These are phyloP conservation scores for Scaptomyza hsui DNA, from an alignment of 1,140 invertebrate species.

Conservation along the genomic window DNA sequence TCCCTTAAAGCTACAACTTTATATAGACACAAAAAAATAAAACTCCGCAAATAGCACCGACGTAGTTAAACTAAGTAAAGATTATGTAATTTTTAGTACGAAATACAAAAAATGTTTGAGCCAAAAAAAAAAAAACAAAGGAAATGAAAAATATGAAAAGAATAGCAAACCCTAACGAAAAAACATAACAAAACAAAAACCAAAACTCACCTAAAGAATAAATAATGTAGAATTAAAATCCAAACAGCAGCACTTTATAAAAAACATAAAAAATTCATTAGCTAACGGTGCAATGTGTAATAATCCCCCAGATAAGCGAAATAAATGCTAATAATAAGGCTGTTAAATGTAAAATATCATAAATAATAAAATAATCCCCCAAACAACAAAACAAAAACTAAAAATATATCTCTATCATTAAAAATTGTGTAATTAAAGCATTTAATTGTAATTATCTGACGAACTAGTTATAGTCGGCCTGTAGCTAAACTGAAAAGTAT, in stretches of 20 bases:
- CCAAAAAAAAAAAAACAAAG: slow-evolving; percentile 43
- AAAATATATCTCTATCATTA: slow-evolving; percentile 52
- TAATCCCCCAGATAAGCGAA: slow-evolving; percentile 64
- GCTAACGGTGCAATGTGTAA: slow-evolving; percentile 46
- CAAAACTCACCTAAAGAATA: slow-evolving; percentile 34
- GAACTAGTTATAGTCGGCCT: slow-evolving; percentile 70
- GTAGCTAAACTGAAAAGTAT: slow-evolving; percentile 59
- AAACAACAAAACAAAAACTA: slow-evolving; percentile 24
- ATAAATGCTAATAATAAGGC: slow-evolving; percentile 83
- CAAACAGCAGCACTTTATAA: slow-evolving; percentile 47
- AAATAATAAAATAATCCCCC: slow-evolving; percentile 61
- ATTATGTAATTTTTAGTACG: slow-evolving; percentile 50
- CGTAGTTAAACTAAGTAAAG: slow-evolving; percentile 36
- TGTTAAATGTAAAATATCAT: slow-evolving; percentile 84
- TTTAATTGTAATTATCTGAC: slow-evolving; percentile 74
- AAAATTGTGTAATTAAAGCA: slow-evolving; percentile 76
- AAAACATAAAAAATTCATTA: slow-evolving; percentile 45
- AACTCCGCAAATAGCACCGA: slow-evolving; percentile 24
- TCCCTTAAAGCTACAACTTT: slow-evolving; percentile 28
- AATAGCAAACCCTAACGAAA: slow-evolving; percentile 66
- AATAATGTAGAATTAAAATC: slow-evolving; percentile 39
- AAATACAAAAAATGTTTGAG: slow-evolving; percentile 42
- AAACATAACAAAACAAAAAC: slow-evolving; percentile 1
- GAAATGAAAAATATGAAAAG: slow-evolving; percentile 14
- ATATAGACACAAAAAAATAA: slow-evolving; percentile 1